Evolutionary conservation across 2,888 invertebrate species (phyloP).

Genomic region (Apamea crenata): DNA sequence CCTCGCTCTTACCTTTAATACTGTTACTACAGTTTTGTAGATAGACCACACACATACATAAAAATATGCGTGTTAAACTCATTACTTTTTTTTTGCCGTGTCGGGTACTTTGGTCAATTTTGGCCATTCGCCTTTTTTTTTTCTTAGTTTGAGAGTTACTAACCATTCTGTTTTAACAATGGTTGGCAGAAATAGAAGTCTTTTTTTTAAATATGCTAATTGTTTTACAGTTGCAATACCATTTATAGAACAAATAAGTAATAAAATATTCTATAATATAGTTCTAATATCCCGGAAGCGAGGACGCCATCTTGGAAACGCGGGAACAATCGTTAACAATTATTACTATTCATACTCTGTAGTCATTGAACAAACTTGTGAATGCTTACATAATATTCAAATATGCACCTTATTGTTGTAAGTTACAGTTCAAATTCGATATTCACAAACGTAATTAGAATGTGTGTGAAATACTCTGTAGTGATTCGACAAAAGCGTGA

Average conservation of each 20-base stretch:
- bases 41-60: constrained; percentile 43
- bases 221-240: constrained; percentile 58
- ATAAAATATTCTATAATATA: constrained; percentile 65
- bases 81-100: background rate
- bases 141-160: background rate
- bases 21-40: constrained; percentile 57
- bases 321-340: constrained; percentile 68
- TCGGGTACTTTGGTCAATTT: background rate
- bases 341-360: constrained; percentile 68
- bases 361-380: constrained; percentile 56
- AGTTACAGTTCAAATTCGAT: constrained; percentile 45
- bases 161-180: background rate
- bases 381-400: constrained; percentile 25
- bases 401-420: constrained; percentile 21
- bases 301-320: constrained; percentile 62
- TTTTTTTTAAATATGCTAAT: constrained; percentile 48
- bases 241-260: constrained; percentile 61
- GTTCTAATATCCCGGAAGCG: constrained; percentile 70
- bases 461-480: constrained; percentile 57
- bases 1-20: constrained; percentile 43
- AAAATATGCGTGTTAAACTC: constrained; percentile 13
- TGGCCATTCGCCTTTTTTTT: constrained; percentile 12
- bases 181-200: background rate
- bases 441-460: constrained; percentile 45
- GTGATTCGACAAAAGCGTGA: constrained; percentile 43